phyloP scores from a whole-genome alignment of 2,797 vertebrate genomes.

The Argentina silus region DNA sequence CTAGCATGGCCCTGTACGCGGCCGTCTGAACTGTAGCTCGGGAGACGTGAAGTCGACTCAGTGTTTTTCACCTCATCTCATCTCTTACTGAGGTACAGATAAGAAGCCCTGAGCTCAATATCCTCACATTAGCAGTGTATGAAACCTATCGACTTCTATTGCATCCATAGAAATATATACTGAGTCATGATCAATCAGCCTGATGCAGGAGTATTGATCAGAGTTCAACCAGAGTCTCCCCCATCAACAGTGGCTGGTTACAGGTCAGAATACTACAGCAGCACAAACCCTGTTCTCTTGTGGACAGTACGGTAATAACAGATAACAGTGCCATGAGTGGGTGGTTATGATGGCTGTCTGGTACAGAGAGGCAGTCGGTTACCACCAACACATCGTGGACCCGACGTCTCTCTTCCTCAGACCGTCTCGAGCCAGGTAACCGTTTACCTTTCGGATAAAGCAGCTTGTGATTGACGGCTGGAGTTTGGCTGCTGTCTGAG shows the following conservation, averaged over 20 bases:
- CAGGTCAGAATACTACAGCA: neutral
- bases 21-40: neutral
- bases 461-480: neutral
- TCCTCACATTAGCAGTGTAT: slow-evolving; percentile 56
- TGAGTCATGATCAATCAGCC: slow-evolving; percentile 55
- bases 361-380: no score
- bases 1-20: no score
- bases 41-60: slow-evolving; percentile 31
- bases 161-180: slow-evolving; percentile 43
- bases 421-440: no score
- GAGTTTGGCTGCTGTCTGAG: neutral
- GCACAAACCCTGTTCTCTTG: neutral
- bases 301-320: no score
- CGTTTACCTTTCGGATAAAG: no score
- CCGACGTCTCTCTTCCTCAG: no score
- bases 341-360: no score
- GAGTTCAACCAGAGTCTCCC: slow-evolving; percentile 31
- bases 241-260: neutral
- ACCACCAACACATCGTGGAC: no score
- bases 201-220: slow-evolving; percentile 64
- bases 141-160: slow-evolving; percentile 59
- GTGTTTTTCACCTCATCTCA: slow-evolving; percentile 50
- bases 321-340: no score
- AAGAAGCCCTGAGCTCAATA: slow-evolving; percentile 46
- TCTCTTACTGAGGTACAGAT: slow-evolving; percentile 59